Evolutionary conservation across 2,888 invertebrate genomes (phyloP).

Genomic region (Amiota communis): DNA sequence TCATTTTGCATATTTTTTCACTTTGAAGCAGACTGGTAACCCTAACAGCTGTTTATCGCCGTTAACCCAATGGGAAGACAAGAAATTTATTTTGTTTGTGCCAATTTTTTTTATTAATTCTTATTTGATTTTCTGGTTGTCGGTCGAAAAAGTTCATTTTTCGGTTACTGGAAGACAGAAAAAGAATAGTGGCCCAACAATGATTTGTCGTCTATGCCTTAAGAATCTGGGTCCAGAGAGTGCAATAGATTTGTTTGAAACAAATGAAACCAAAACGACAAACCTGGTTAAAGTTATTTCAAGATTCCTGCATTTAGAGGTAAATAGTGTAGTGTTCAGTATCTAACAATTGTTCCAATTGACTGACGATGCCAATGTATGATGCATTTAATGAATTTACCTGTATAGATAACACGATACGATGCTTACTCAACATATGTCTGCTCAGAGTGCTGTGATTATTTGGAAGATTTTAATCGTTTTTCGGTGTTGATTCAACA

Average conservation of each 20-base stretch:
- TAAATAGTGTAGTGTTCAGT: conserved; percentile 22
- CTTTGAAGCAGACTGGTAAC: not conserved
- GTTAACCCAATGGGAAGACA: not conserved
- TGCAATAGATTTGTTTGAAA: conserved; percentile 56
- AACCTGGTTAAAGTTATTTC: conserved; percentile 61
- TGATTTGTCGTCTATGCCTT: conserved; percentile 21
- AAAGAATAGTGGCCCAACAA: not conserved
- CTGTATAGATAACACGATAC: conserved; percentile 51
- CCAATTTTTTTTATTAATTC: no score
- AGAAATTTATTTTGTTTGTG: no score
- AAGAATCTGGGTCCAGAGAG: conserved; percentile 1
- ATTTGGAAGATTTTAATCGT: conserved; percentile 57
- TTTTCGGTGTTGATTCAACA: conserved; percentile 59
- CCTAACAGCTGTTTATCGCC: not conserved
- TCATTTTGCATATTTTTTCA: not conserved
- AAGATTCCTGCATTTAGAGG: conserved; percentile 61
- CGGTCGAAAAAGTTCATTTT: not conserved
- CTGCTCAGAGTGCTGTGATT: conserved; percentile 57
- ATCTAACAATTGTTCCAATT: not conserved
- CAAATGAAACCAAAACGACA: conserved; percentile 54
- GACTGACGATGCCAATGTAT: not conserved
- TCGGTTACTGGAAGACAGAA: not conserved
- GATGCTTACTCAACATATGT: conserved; percentile 56
- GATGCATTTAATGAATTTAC: not conserved
- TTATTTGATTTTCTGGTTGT: no score